Percentiles rank a stretch among this genome's conserved stretches.
These are phyloP conservation scores for Macheiramphus alcinus DNA, from an alignment of 2,113 vertebrate genomes.

Conservation along the genomic window DNA sequence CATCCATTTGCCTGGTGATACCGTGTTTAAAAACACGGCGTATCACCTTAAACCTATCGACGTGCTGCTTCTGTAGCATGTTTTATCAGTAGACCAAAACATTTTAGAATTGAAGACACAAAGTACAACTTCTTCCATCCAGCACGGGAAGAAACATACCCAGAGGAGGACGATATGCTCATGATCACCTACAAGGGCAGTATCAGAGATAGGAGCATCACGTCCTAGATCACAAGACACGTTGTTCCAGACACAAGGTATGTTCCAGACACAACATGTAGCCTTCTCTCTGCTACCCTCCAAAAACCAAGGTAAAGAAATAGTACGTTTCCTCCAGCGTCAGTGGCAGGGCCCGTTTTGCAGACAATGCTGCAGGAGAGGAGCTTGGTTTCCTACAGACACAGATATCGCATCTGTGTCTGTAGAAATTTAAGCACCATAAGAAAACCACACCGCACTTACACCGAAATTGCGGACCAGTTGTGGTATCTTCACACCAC, in stretches of 20 bases:
- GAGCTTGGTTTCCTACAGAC: background rate
- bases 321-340: background rate
- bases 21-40: rapidly evolving
- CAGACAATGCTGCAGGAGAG: background rate
- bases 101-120: background rate
- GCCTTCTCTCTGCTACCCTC: background rate
- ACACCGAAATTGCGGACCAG: background rate
- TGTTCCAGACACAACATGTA: background rate
- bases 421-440: rapidly evolving
- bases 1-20: background rate
- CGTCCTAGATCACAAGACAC: background rate
- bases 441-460: background rate
- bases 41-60: background rate
- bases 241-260: background rate
- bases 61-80: rapidly evolving
- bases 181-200: too few relatives aligned
- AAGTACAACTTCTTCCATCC: background rate
- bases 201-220: background rate
- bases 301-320: background rate
- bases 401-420: background rate
- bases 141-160: background rate
- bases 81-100: background rate
- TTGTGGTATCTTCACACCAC: rapidly evolving
- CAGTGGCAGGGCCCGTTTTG: background rate
- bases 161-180: rapidly evolving